These are phyloP conservation scores for Gavia stellata DNA, from an alignment of 2,113 vertebrate genomes.

Conservation along the genomic window DNA sequence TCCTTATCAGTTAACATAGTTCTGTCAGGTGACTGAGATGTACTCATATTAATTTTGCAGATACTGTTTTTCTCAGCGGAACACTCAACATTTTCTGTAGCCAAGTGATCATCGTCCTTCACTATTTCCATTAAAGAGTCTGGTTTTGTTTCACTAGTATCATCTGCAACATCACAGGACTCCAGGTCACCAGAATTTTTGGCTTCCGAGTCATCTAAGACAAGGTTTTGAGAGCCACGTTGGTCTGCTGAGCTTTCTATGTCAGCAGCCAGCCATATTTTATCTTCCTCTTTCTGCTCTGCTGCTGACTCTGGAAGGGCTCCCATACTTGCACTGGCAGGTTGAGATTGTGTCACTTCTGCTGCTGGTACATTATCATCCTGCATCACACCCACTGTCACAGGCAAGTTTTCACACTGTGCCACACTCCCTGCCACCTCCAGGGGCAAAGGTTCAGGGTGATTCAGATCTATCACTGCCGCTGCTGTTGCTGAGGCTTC, in stretches of 20 bases:
- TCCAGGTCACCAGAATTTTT: conserved; percentile 16
- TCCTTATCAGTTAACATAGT: not conserved
- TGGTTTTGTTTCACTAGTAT: not conserved
- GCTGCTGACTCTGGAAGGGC: not conserved
- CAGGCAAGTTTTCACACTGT: not conserved
- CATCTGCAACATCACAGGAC: conserved; percentile 6
- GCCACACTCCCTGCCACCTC: not conserved
- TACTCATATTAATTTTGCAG: not conserved
- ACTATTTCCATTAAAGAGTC: conserved; percentile 11
- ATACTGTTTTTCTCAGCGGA: not conserved
- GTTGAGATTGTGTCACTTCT: not conserved
- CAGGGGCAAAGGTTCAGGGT: not conserved
- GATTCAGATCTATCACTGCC: not conserved
- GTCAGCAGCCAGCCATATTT: not conserved
- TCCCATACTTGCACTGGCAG: not conserved
- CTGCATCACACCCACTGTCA: not conserved
- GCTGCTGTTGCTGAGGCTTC: not conserved
- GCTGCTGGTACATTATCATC: not conserved
- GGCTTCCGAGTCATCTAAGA: not conserved
- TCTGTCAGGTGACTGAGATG: not conserved
- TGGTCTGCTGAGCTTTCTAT: not conserved
- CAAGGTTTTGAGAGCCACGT: not conserved
- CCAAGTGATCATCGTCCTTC: not conserved
- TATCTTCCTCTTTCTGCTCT: not conserved
- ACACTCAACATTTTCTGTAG: not conserved